Evolutionary conservation across 2,113 vertebrate species (phyloP).

Genomic region (Ptychochromis oligacanthus): DNA sequence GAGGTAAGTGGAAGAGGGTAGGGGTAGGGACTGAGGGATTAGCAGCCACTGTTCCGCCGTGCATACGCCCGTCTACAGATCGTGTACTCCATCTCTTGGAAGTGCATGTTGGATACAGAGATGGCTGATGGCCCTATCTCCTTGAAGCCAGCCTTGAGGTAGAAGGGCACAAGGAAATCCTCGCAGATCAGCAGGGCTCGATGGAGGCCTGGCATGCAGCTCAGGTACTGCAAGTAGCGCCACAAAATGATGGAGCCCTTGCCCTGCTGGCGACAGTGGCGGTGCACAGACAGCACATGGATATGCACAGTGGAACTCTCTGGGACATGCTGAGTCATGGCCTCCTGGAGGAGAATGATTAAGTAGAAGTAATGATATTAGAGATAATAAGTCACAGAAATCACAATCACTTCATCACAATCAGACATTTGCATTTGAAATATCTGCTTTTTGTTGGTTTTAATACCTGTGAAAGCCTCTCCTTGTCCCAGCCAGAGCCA

Average conservation of each 20-base stretch:
- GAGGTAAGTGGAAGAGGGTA: not conserved
- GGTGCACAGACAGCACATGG: constrained; percentile 83
- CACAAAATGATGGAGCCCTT: constrained; percentile 83
- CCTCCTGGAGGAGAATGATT: constrained; percentile 66
- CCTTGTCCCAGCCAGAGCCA: constrained; percentile 82
- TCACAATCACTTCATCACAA: not conserved
- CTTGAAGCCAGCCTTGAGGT: constrained; percentile 82
- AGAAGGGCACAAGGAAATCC: constrained; percentile 82
- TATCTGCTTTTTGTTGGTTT: not conserved
- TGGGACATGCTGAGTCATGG: constrained; percentile 79
- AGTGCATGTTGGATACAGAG: constrained; percentile 71
- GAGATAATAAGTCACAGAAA: not conserved
- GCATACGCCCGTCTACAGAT: constrained; percentile 75
- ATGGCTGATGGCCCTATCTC: constrained; percentile 77
- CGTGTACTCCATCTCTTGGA: constrained; percentile 82
- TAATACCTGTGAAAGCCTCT: constrained; percentile 79
- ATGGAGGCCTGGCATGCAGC: constrained; percentile 71
- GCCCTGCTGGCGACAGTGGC: constrained; percentile 83
- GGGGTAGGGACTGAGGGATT: constrained; percentile 5
- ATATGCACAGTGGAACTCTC: constrained; percentile 75
- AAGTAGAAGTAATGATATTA: not conserved
- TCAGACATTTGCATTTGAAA: not conserved
- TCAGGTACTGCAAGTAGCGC: constrained; percentile 83
- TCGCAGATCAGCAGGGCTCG: constrained; percentile 82
- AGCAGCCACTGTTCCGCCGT: constrained; percentile 79